Evolutionary conservation across 2,797 vertebrate species (phyloP), one percentile per base, ranked within the genome.

Genomic region (Gephyroberyx darwinii): DNA sequence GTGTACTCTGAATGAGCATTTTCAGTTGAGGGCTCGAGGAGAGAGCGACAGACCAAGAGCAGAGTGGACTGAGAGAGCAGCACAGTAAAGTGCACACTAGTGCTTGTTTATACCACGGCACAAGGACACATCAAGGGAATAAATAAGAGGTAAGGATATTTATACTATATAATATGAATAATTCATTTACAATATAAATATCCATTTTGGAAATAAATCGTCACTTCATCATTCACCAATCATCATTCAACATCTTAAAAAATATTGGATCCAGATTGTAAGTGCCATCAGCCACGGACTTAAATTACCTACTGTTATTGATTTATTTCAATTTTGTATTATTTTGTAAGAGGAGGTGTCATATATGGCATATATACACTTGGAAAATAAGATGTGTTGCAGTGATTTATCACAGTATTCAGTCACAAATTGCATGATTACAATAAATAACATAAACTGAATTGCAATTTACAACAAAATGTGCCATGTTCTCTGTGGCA

Each of bases 131-230:
- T 35, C 47, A 60, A 57, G 43, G 53, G 35, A 52, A 45, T 26
- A 59, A 19, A 41, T 57, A 48, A 30, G 5, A 85, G 87, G 90
- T 91, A 87, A 84, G 86, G 56, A 3, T 7, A 69, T 82, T 74
- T 65, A 74, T 17, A 9, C 20, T 79, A 55, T 57, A 17, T n/a
- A 2, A 58, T 1, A 37, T 69, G 26, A 55, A 13, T 10, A 65
- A 1, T 43, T 48, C 0, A 35, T 35, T 35, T 35, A 35, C 33
- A 35, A 5, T 5, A 35, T 61, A 17, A 22, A 62, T 45, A 33
- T 77, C 1, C 43, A 19, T 16, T 14, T 8, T 16, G 12, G 0
- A 47, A 65, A 51, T 10, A 9, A 51, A 57, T 14, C 14, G 5
- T 16, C 30, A 35, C 10, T 33, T 54, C 12, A 55, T 50, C 0